phyloP scores from a whole-genome alignment of 2,797 vertebrate species.

The Merluccius polli region DNA sequence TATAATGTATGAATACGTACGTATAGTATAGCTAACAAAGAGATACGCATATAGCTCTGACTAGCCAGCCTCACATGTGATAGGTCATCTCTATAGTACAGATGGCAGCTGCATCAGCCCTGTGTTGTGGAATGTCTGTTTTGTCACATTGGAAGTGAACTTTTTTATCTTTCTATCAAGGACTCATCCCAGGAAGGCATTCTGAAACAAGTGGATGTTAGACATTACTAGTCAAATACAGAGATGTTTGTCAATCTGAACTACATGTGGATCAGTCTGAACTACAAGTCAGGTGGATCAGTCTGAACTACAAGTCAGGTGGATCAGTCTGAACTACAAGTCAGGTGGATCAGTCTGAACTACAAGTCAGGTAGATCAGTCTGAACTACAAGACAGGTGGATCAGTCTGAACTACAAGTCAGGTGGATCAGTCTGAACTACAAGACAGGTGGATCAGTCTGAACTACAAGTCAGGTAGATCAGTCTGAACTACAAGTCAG shows the following conservation, averaged over 20 bases:
- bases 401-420: no score
- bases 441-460: no score
- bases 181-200: neutral
- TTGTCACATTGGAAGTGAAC: neutral
- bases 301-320: no score
- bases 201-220: neutral
- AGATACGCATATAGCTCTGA: slow-evolving; percentile 3
- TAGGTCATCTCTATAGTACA: neutral
- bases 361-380: no score
- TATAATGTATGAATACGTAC: neutral
- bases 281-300: neutral
- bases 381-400: no score
- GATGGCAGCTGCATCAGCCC: slow-evolving; percentile 1
- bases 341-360: no score
- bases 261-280: neutral
- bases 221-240: neutral
- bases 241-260: neutral
- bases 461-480: no score
- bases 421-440: no score
- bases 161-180: neutral
- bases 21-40: neutral
- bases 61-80: neutral
- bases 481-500: no score
- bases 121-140: slow-evolving; percentile 1
- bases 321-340: no score